These are phyloP conservation scores for Calidris pygmaea DNA, from an alignment of 2,113 vertebrate species.

Conservation along the genomic window DNA sequence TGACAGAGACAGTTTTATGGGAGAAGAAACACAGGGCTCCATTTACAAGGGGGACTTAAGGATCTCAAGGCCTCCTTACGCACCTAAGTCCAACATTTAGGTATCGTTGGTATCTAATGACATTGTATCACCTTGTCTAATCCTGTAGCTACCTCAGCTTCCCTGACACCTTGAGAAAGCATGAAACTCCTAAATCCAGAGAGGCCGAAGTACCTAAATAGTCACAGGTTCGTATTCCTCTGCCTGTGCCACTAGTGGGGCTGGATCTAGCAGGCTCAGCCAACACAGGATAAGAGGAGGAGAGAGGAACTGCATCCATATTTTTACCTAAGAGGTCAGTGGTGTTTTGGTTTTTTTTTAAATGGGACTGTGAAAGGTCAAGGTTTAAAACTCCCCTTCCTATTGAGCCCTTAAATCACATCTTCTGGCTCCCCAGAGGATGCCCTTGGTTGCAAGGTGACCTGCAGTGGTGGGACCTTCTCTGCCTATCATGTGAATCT, in stretches of 20 bases:
- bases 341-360: neutral
- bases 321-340: neutral
- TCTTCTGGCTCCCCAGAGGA: neutral
- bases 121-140: neutral
- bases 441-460: neutral
- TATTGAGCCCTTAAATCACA: neutral
- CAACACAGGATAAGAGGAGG: neutral
- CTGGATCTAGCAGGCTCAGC: neutral
- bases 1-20: neutral
- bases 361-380: neutral
- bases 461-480: neutral
- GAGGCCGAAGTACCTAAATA: neutral
- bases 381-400: neutral
- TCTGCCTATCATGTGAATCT: neutral
- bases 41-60: neutral
- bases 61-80: neutral
- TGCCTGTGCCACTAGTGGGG: neutral
- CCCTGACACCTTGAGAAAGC: neutral
- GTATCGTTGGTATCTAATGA: neutral
- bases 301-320: neutral
- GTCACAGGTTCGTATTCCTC: neutral
- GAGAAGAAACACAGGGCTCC: neutral
- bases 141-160: neutral
- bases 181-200: neutral
- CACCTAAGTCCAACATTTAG: neutral